Evolutionary conservation across 2,113 vertebrate genomes (phyloP), one percentile per base, ranked within the genome.

Genomic region (Rafetus swinhoei): DNA sequence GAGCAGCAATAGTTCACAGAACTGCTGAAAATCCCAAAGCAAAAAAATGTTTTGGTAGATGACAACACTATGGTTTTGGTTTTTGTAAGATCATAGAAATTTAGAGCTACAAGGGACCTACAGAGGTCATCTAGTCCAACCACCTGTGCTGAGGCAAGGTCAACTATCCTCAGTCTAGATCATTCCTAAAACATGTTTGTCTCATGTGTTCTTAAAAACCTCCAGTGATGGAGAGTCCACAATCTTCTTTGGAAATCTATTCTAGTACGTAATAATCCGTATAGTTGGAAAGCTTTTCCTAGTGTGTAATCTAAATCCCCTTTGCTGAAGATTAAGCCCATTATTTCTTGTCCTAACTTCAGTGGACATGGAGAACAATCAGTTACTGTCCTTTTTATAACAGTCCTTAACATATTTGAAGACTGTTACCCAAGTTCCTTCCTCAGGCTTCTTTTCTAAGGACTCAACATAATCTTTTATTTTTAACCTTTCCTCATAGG

Each of bases 21-120:
- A 50, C 1, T 1, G 8, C 14, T 55, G 24, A 85, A 19, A n/a
- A 59, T 39, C 56, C 80, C 16, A 18, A 82, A 79, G 84, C 45
- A 62, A 86, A 0, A 1, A 3, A 10, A 52, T 21, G 10, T 80
- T 9, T 3, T 3, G 2, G n/a, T 53, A 81, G 3, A 56, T 1
- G 3, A 35, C 39, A 69, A 74, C 35, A 72, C 6, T 32, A 39
- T 25, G 45, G 1, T 25, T 72, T 82, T 91, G 65, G 77, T 82
- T 76, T 1, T 50, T 8, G 35, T 72, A 35, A n/a, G 9, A 72
- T 72, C 65, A 72, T 14, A 72, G n/a, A 72, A 21, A 35, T n/a
- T 16, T 72, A 35, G n/a, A n/a, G n/a, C 65, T 72, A 8, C 65
- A 72, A n/a, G n/a, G 65, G n/a, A 21, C 65, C 9, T 35, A 21